Evolutionary conservation across 1,140 invertebrate genomes (phyloP).

Genomic region (Dufourea novaeangliae): DNA sequence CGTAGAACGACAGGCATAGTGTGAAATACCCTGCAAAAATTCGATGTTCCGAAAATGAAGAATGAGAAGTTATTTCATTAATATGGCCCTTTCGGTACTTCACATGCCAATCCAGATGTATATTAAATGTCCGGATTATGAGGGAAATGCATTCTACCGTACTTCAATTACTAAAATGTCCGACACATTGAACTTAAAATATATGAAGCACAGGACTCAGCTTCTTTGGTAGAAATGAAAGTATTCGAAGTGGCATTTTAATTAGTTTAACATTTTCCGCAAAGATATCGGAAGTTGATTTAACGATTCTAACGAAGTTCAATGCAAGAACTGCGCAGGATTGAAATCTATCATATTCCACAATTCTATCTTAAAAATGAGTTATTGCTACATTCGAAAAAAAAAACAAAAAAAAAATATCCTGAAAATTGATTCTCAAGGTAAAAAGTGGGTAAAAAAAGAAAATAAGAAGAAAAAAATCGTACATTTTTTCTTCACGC

Average conservation of each 20-base stretch:
- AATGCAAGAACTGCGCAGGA: too few species aligned
- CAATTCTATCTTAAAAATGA: too few species aligned
- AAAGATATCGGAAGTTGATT: too few species aligned
- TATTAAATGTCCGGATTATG: background rate
- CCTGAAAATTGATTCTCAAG: background rate
- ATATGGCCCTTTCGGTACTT: background rate
- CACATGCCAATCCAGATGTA: constrained; percentile 15
- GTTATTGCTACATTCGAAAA: too few species aligned
- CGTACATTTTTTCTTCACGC: background rate
- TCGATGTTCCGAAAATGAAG: constrained; percentile 2
- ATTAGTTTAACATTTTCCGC: too few species aligned
- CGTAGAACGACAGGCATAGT: constrained; percentile 4
- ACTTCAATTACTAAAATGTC: background rate
- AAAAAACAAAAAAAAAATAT: background rate
- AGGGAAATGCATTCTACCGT: background rate
- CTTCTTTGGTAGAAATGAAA: background rate
- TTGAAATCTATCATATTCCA: too few species aligned
- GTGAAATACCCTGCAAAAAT: background rate
- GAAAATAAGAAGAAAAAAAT: background rate
- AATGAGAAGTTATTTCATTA: constrained; percentile 20
- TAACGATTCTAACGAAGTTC: too few species aligned
- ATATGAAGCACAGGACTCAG: background rate
- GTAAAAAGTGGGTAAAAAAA: background rate
- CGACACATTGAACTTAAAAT: background rate
- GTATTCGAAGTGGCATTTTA: too few species aligned